Base-by-base conservation (phyloP, 2,888 invertebrate genomes). In the Julus scanicus region DNA sequence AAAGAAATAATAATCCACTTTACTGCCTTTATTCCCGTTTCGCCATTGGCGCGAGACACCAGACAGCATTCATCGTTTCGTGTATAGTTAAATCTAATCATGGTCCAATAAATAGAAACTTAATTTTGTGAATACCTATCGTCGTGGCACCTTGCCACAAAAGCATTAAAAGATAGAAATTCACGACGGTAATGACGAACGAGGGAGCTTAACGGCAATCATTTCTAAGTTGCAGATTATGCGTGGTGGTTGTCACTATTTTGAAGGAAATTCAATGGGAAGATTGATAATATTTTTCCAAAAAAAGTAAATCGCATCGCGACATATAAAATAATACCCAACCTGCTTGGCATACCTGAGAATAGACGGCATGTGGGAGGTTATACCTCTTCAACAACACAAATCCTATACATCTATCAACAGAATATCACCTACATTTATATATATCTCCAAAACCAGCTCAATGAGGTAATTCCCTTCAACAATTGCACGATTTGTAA, bases 181-280 rank as follows among this genome's bases (percentile, higher is more conserved):
- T 37, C 37, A 80, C 80, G 80, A 39, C 29, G 11, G 37, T 39
- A 80, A 80, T 80, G 80, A 37, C 80, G 80, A 80, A 29, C 80
- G 11, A 80, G 80, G 80, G 37, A 80, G 80, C 80, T 80, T 37
- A 80, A 39, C 80, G 15, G 80, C 80, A 80, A 80, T 80, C 80
- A 80, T 80, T 80, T 80, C 1, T 80, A 80, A 80, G 80, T 80
- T 80, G 80, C 80, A 80, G 80, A 80, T 80, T 80, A 80, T 80
- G 80, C 80, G 80, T 80, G 37, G 13, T 6, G 37, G 80, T 37
- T 80, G 80, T 80, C 29, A 37, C 15, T 37, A 13, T 37, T 37
- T 80, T 80, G 13, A 37, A 80, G 37, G 80, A 80, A 80, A 80
- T 80, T 80, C 37, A 80, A 29, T 80, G 15, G 80, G 80, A 80